A percentile compares a stretch with the other conserved stretches of the same genome.
These are phyloP conservation scores for Thereuonema tuberculata DNA, from an alignment of 1,140 invertebrate genomes.

Conservation along the genomic window DNA sequence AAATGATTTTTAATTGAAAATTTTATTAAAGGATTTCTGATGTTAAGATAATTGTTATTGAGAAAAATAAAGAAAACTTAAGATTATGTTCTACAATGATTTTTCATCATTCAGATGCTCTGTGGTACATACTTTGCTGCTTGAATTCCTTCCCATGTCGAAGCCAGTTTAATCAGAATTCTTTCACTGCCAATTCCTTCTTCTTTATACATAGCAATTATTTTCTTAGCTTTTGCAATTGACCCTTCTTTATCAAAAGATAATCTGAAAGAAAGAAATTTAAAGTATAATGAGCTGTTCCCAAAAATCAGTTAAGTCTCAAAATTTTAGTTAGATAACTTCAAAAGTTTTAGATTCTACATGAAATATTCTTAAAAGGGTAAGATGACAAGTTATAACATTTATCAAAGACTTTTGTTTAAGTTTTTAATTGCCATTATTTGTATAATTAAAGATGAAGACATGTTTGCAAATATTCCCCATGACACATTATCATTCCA, in stretches of 20 bases:
- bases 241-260: slow-evolving; percentile 90
- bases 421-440: too few relatives aligned
- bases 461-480: too few relatives aligned
- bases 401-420: too few relatives aligned
- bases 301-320: background rate
- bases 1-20: too few relatives aligned
- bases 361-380: too few relatives aligned
- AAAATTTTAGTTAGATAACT: slow-evolving; percentile 8
- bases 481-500: too few relatives aligned
- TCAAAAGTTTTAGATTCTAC: too few relatives aligned
- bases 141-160: slow-evolving; percentile 98
- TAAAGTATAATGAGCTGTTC: background rate
- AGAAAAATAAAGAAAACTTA: background rate
- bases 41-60: too few relatives aligned
- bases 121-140: slow-evolving; percentile 61
- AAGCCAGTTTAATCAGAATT: slow-evolving; percentile 91
- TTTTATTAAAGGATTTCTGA: too few relatives aligned
- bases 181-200: slow-evolving; percentile 80
- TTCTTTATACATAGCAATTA: slow-evolving; percentile 82
- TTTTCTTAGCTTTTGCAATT: slow-evolving; percentile 70
- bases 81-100: background rate
- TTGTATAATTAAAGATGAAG: too few relatives aligned
- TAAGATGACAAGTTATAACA: too few relatives aligned
- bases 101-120: background rate
- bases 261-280: slow-evolving; percentile 44